phyloP scores from a whole-genome alignment of 2,113 vertebrate species.

The Heptranchias perlo region DNA sequence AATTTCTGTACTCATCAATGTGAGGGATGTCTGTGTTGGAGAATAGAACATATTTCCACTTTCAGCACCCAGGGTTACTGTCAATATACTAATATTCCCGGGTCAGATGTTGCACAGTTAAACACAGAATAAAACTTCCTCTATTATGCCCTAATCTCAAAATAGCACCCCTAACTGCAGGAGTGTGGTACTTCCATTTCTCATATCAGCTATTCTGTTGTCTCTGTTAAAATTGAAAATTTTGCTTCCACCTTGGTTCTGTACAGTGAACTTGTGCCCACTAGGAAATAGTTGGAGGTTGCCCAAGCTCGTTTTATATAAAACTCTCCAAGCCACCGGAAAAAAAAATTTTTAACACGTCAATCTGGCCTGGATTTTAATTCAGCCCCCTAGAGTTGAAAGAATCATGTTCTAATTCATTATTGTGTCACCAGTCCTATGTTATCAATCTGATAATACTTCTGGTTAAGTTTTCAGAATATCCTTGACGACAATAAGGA shows the following conservation, averaged over 20 bases:
- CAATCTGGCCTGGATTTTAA: neutral
- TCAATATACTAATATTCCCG: neutral
- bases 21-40: neutral
- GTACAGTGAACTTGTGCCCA: neutral
- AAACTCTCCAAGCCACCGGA: neutral
- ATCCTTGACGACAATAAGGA: neutral
- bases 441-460: neutral
- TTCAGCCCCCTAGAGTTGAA: neutral
- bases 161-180: neutral
- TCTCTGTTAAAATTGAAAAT: neutral
- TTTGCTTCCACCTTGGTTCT: neutral
- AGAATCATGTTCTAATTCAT: neutral
- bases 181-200: neutral
- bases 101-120: neutral
- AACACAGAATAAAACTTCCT: neutral
- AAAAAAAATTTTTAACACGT: neutral
- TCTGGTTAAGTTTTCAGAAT: neutral
- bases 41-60: neutral
- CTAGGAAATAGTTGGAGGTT: neutral
- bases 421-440: neutral
- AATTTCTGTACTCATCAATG: neutral
- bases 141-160: neutral
- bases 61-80: neutral
- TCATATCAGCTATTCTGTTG: neutral
- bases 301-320: neutral